phyloP scores from a whole-genome alignment of 2,888 invertebrate genomes.

The Merodon equestris region DNA sequence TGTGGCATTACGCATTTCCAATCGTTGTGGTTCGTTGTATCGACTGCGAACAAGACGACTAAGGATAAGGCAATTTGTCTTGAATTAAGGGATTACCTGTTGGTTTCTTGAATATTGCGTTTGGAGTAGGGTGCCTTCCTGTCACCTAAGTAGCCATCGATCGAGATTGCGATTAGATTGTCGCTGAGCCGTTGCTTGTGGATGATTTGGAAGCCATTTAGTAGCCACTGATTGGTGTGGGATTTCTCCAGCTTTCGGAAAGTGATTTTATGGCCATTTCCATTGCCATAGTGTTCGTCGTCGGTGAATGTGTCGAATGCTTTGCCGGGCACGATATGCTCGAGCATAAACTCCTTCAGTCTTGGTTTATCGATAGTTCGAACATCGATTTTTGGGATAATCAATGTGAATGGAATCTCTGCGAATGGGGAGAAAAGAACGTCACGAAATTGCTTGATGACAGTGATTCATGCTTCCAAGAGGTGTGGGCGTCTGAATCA shows the following conservation, averaged over 20 bases:
- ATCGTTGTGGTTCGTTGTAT: conserved; percentile 78
- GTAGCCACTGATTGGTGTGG: conserved; percentile 76
- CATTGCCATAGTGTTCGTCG: conserved; percentile 78
- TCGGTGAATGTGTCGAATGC: conserved; percentile 79
- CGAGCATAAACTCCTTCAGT: conserved; percentile 81
- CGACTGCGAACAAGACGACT: conserved; percentile 71
- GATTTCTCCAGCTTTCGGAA: conserved; percentile 78
- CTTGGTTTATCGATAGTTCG: conserved; percentile 80
- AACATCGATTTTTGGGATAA: conserved; percentile 81
- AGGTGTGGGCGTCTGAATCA: background rate
- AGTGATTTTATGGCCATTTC: conserved; percentile 79
- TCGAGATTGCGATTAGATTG: conserved; percentile 77
- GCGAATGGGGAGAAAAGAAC: conserved; percentile 61
- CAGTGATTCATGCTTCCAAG: conserved; percentile 8
- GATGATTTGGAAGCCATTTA: conserved; percentile 78
- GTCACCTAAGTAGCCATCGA: conserved; percentile 79
- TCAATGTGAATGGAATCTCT: conserved; percentile 82
- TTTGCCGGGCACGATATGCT: conserved; percentile 82
- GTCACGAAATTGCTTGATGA: background rate
- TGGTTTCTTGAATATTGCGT: conserved; percentile 79
- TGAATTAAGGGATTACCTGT: conserved; percentile 74
- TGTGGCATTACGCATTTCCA: conserved; percentile 77
- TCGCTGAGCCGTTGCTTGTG: conserved; percentile 77
- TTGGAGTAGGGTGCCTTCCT: conserved; percentile 78
- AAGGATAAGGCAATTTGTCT: background rate